A percentile compares a stretch with the other conserved stretches of the same genome.
Conservation (phyloP, 2,888 invertebrate genomes). For the Synanthedon vespiformis region DNA sequence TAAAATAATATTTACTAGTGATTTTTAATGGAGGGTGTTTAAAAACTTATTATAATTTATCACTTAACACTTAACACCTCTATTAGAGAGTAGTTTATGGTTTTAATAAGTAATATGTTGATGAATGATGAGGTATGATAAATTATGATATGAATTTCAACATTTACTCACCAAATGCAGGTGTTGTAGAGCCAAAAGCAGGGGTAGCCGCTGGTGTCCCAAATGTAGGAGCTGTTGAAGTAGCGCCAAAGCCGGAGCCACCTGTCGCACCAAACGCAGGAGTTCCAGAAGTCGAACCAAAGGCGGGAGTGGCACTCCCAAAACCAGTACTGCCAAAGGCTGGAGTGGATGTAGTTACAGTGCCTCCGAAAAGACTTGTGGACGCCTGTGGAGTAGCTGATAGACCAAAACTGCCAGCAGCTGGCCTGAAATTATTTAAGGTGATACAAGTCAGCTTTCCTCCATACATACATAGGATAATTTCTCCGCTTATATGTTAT, state of each 20-base stretch:
- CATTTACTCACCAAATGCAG: slow-evolving; percentile 16
- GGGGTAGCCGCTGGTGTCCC: slow-evolving; percentile 25
- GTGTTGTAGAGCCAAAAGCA: slow-evolving; percentile 18
- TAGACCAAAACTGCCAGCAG: slow-evolving; percentile 44
- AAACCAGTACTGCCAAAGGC: slow-evolving; percentile 20
- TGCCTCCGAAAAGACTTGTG: slow-evolving; percentile 38
- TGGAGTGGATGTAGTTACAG: slow-evolving; percentile 28
- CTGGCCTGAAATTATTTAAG: slow-evolving; percentile 30
- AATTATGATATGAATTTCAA: neutral
- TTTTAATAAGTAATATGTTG: no score
- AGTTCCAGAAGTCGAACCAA: slow-evolving; percentile 18
- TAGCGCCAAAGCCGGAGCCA: slow-evolving; percentile 14
- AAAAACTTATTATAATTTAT: no score
- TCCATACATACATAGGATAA: no score
- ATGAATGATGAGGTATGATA: no score
- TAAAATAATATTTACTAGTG: no score
- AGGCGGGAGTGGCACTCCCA: slow-evolving; percentile 18
- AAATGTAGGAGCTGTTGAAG: slow-evolving; percentile 17
- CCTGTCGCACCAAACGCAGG: slow-evolving; percentile 9
- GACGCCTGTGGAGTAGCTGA: slow-evolving; percentile 37
- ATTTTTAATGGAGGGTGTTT: no score
- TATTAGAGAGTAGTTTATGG: no score
- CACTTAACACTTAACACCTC: no score
- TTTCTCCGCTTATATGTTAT: no score
- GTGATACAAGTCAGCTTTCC: no score